phyloP scores from a whole-genome alignment of 2,888 invertebrate species.

The Timandra comae region DNA sequence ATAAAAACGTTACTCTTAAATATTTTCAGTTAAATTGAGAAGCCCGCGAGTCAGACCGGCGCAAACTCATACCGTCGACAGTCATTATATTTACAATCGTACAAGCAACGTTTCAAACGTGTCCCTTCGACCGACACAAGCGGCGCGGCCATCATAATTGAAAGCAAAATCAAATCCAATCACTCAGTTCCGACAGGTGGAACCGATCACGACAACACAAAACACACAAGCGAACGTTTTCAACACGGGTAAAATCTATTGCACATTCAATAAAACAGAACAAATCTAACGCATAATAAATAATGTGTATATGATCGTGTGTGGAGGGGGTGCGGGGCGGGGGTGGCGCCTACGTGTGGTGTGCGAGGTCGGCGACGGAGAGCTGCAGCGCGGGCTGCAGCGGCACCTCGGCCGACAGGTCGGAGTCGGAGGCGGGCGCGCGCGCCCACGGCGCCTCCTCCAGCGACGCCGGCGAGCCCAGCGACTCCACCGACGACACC shows the following conservation, averaged over 20 bases:
- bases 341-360: conserved; percentile 37
- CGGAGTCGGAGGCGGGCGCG: conserved; percentile 58
- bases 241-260: conserved; percentile 2
- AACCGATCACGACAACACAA: not conserved
- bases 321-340: not conserved
- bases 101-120: conserved; percentile 41
- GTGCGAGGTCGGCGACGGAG: conserved; percentile 53
- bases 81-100: conserved; percentile 40
- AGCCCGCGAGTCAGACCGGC: conserved; percentile 19
- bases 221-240: not conserved
- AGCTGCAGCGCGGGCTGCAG: conserved; percentile 59
- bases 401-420: conserved; percentile 59
- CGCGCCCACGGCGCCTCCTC: conserved; percentile 50
- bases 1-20: conserved; percentile 27
- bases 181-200: too few relatives aligned
- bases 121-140: too few relatives aligned
- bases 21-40: conserved; percentile 27
- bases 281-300: not conserved
- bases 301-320: not conserved
- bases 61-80: conserved; percentile 10
- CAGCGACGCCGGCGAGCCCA: conserved; percentile 42
- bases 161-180: conserved; percentile 1
- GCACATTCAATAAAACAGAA: conserved; percentile 5
- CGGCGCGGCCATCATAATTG: not conserved
- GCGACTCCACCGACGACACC: conserved; percentile 44